Conservation (phyloP, 2,888 invertebrate genomes). For the Ophion obscuratus region DNA sequence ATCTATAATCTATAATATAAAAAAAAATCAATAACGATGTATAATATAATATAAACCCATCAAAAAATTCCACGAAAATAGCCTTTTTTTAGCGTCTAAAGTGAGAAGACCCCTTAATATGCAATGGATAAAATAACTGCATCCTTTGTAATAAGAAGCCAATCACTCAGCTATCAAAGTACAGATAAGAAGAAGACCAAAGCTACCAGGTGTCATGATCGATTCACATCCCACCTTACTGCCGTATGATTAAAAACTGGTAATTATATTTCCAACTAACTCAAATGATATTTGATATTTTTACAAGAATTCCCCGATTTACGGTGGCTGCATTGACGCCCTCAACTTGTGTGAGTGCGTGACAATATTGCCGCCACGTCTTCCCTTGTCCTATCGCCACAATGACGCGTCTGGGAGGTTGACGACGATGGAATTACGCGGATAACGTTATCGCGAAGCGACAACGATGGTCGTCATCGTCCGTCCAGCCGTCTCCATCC, state of each 20-base stretch:
- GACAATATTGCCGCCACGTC: not conserved
- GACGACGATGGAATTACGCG: not conserved
- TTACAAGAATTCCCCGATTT: not conserved
- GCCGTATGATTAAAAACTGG: not conserved
- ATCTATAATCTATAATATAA: too few relatives aligned
- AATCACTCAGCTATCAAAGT: too few relatives aligned
- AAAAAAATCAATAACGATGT: too few relatives aligned
- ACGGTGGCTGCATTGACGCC: not conserved
- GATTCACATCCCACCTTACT: not conserved
- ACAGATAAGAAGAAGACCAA: too few relatives aligned
- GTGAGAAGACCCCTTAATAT: too few relatives aligned
- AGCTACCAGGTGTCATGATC: too few relatives aligned
- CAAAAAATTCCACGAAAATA: too few relatives aligned
- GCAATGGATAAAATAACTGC: too few relatives aligned
- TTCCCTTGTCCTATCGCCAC: not conserved
- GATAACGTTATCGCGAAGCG: not conserved
- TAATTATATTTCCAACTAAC: not conserved
- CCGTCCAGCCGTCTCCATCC: not conserved
- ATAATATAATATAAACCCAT: too few relatives aligned
- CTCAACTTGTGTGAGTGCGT: not conserved
- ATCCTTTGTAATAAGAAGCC: too few relatives aligned
- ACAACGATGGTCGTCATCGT: constrained; percentile 10
- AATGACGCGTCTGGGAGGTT: not conserved
- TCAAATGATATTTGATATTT: not conserved
- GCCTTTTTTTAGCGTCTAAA: too few relatives aligned